Base-by-base conservation (phyloP, 2,888 invertebrate species). In the Heliconius sara region DNA sequence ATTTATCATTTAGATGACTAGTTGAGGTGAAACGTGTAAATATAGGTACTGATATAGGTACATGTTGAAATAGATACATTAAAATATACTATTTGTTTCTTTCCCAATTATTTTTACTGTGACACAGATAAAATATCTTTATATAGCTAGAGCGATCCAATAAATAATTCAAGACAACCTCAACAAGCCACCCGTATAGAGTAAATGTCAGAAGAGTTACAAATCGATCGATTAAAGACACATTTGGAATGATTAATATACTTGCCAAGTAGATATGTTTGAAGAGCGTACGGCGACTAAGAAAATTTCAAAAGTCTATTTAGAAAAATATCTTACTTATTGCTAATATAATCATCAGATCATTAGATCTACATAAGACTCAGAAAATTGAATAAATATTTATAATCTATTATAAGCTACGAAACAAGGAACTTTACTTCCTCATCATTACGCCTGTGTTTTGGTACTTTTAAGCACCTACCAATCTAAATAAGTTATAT, bases 191-290 rank as follows among this genome's bases (percentile, higher is more conserved):
- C 34, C 73, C 60, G 25, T 73, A 60, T 60, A 77, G 5, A 76
- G 47, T 52, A 77, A 77, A 79, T 30, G 47, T 79, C 47, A 72
- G 76, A 76, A 67, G 65, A 57, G 30, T 34, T 75, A 74, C 70
- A 73, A 72, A 72, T 71, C 67, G 76, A 76, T 67, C 27, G 27
- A 27, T 27, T 27, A 79, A 78, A 88, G 84, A 88, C 85, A 89
- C 85, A 90, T 88, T 34, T 94, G 94, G 94, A 94, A 94, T 94
- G 94, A 92, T 91, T 92, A 89, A 86, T 89, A 90, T 90, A 89
- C 85, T 91, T 88, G 89, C 87, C 89, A 88, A 82, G 91, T 87
- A 92, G 91, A 92, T 93, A 93, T 93, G 91, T 92, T 88, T 87
- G 87, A 83, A 84, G 87, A 87, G 88, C n/a, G 79, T 79, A 85